Base-by-base conservation (phyloP, 2,113 vertebrate genomes). In the Dendrocopos noguchii region DNA sequence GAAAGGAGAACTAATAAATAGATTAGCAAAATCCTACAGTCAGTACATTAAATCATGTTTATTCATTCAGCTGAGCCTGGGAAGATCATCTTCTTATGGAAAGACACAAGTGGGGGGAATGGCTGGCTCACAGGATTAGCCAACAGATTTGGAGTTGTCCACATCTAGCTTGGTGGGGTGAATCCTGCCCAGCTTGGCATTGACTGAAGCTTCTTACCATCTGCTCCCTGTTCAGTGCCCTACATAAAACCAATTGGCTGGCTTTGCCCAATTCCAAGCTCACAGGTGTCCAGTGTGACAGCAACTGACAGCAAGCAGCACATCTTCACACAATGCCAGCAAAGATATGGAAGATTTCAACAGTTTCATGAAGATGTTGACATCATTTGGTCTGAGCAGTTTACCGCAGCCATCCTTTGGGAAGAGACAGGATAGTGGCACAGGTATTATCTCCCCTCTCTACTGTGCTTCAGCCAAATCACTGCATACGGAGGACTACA, bases 1-100 rank as follows among this genome's bases (percentile, higher is more conserved):
- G 91, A 92, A 96, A 96, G 47, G 82, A 46, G 82, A 92, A 93
- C 70, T 94, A 95, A 95, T 96, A 96, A 97, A 96, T 92, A 95
- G 79, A 96, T 95, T 94, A 95, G 91, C 80, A 91, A 95, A 97
- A 95, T 95, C 66, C 74, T 83, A 76, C 68, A 94, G 66, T 89
- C 78, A 84, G 82, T 91, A 92, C 73, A 88, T 84, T 93, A 88
- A 96, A 92, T 95, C 90, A 90, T 93, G 84, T 94, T 97, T 94
- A 95, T 90, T 94, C 86, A 92, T 92, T 96, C 60, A 95, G 68
- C 90, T 95, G 77, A 95, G 84, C 95, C 77, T 67, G 33, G 86
- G 42, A 89, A 92, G 74, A 84, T 7, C 73, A 91, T 89, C 84
- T 88, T 90, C 93, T 91, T 93, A 92, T 61, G 73, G 93, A 84